Percentiles rank a stretch among this genome's conserved stretches.
Conservation (phyloP, 2,888 invertebrate genomes). For the Andricus curvator region DNA sequence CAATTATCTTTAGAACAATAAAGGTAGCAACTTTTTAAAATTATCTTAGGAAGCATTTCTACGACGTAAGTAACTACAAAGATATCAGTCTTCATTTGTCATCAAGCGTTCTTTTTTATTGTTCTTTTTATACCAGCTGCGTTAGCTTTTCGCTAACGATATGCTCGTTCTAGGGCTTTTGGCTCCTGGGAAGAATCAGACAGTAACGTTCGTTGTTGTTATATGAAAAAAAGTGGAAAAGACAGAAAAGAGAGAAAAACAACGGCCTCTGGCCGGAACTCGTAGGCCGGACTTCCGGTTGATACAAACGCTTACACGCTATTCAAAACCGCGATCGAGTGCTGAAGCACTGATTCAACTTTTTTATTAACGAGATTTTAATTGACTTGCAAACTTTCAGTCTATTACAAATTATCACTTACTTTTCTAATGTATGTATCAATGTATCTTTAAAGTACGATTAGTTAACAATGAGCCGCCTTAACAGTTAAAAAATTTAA, state of each 20-base stretch:
- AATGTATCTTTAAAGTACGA: background rate
- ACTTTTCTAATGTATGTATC: background rate
- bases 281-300: slow-evolving; percentile 78
- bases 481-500: too few relatives aligned
- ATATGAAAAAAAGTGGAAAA: slow-evolving; percentile 36
- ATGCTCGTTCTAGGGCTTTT: slow-evolving; percentile 19
- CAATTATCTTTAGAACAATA: too few relatives aligned
- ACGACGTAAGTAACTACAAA: background rate
- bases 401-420: background rate
- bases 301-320: slow-evolving; percentile 64
- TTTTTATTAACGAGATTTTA: slow-evolving; percentile 20
- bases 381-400: background rate
- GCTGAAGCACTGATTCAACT: slow-evolving; percentile 15
- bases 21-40: too few relatives aligned
- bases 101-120: background rate
- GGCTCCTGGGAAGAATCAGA: slow-evolving; percentile 16
- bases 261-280: slow-evolving; percentile 73
- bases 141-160: slow-evolving; percentile 28
- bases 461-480: background rate
- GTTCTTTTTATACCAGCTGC: slow-evolving; percentile 23
- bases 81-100: slow-evolving; percentile 4
- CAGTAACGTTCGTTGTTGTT: slow-evolving; percentile 21
- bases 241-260: slow-evolving; percentile 61
- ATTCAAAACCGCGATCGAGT: slow-evolving; percentile 21
- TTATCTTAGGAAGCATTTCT: background rate